Evolutionary conservation across 2,888 invertebrate genomes (phyloP).

Genomic region (Mythimna pallens): DNA sequence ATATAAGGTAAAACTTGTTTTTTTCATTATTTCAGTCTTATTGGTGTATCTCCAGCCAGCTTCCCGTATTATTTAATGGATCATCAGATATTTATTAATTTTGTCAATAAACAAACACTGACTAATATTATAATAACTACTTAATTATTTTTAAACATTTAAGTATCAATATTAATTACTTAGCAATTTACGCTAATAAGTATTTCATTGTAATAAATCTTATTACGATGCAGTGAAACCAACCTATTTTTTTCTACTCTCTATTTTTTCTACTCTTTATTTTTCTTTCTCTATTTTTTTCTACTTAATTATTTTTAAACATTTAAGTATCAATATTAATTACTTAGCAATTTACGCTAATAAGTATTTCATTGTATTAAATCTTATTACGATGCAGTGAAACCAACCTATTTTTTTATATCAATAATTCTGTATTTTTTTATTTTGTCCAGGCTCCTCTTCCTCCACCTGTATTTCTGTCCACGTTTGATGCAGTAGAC

Average conservation of each 20-base stretch:
- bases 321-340: not conserved
- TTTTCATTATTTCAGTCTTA: not conserved
- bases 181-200: not conserved
- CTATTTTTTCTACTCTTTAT: too few relatives aligned
- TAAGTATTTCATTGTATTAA: not conserved
- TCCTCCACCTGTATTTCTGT: conserved; percentile 70
- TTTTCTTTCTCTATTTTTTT: too few relatives aligned
- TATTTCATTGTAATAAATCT: not conserved
- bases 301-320: not conserved
- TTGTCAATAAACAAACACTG: not conserved
- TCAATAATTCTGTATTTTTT: conserved; percentile 1
- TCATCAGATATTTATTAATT: not conserved
- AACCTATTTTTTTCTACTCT: too few relatives aligned
- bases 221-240: not conserved
- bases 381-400: not conserved
- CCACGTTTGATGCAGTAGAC: conserved; percentile 68
- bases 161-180: not conserved
- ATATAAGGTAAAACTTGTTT: conserved; percentile 65
- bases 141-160: not conserved
- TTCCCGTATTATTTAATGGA: not conserved
- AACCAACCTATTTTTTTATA: too few relatives aligned
- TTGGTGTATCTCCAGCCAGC: not conserved
- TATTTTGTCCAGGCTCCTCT: conserved; percentile 69
- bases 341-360: not conserved
- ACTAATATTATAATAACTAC: not conserved